phyloP scores from a whole-genome alignment of 2,113 vertebrate genomes.

The Prochilodus magdalenae region DNA sequence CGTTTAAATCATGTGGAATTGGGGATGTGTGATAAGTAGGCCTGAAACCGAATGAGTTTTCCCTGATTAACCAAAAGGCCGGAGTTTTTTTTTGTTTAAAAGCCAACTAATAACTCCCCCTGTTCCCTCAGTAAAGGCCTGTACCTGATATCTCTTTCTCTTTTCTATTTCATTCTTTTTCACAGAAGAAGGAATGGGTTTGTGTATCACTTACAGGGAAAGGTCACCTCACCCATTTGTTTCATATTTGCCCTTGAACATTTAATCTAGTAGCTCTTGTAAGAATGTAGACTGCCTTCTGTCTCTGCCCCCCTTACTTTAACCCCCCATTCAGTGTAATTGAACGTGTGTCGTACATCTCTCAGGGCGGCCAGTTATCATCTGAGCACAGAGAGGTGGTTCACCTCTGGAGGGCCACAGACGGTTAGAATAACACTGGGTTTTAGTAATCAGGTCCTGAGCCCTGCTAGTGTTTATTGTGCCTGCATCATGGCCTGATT shows the following conservation, averaged over 20 bases:
- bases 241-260: conserved; percentile 36
- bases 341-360: conserved; percentile 50
- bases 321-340: conserved; percentile 26
- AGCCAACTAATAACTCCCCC: not conserved
- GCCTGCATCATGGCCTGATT: conserved; percentile 49
- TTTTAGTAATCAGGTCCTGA: conserved; percentile 62
- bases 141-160: not conserved
- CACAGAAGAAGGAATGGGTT: not conserved
- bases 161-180: not conserved
- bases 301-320: not conserved
- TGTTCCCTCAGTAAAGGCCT: not conserved
- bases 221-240: conserved; percentile 27
- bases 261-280: conserved; percentile 28
- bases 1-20: too few relatives aligned
- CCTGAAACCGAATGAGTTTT: too few relatives aligned
- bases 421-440: conserved; percentile 65
- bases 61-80: too few relatives aligned
- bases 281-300: conserved; percentile 1
- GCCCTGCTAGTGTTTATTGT: conserved; percentile 64
- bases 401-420: conserved; percentile 50
- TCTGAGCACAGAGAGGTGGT: conserved; percentile 36
- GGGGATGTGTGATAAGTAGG: too few relatives aligned
- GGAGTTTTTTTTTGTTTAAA: too few relatives aligned
- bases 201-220: not conserved
- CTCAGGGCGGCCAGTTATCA: conserved; percentile 53